These are phyloP conservation scores for Mesaphorura yosii DNA, from an alignment of 1,140 invertebrate genomes.

Conservation along the genomic window DNA sequence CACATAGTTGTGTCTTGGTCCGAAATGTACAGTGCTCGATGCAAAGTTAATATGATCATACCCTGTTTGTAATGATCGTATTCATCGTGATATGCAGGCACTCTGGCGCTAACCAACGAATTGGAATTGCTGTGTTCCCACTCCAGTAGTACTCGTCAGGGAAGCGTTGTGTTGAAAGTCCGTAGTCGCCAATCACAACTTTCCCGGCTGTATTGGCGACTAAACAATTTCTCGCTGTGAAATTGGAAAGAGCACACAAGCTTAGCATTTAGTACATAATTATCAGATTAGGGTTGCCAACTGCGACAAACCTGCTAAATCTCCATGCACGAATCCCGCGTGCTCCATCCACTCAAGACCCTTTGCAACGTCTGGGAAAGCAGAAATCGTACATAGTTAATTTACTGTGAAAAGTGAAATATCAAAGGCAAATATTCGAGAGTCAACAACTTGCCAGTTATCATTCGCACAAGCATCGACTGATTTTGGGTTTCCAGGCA, in stretches of 20 bases:
- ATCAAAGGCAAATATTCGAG: not conserved
- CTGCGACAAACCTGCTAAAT: constrained; percentile 7
- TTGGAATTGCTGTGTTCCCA: constrained; percentile 52
- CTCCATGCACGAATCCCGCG: constrained; percentile 6
- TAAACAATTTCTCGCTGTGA: constrained; percentile 12
- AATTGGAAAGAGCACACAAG: too few species aligned
- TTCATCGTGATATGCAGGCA: constrained; percentile 51
- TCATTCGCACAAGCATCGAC: constrained; percentile 43
- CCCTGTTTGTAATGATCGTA: constrained; percentile 52
- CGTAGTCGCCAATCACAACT: constrained; percentile 27
- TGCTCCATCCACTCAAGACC: constrained; percentile 17
- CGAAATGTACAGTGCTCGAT: not conserved
- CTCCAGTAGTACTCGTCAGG: constrained; percentile 56
- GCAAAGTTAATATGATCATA: constrained; percentile 24
- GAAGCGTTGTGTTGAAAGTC: constrained; percentile 34
- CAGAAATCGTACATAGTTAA: not conserved
- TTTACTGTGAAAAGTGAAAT: not conserved
- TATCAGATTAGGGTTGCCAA: not conserved
- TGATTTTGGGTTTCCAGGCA: constrained; percentile 42
- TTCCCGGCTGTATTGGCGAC: constrained; percentile 10
- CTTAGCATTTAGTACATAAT: too few species aligned
- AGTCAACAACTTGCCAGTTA: constrained; percentile 43
- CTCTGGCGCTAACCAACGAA: constrained; percentile 66
- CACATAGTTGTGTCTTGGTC: not conserved
- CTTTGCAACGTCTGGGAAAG: constrained; percentile 11